Percentiles rank a stretch among this genome's conserved stretches.
phyloP scores from a whole-genome alignment of 2,888 invertebrate genomes.

The Phengaris alcon region DNA sequence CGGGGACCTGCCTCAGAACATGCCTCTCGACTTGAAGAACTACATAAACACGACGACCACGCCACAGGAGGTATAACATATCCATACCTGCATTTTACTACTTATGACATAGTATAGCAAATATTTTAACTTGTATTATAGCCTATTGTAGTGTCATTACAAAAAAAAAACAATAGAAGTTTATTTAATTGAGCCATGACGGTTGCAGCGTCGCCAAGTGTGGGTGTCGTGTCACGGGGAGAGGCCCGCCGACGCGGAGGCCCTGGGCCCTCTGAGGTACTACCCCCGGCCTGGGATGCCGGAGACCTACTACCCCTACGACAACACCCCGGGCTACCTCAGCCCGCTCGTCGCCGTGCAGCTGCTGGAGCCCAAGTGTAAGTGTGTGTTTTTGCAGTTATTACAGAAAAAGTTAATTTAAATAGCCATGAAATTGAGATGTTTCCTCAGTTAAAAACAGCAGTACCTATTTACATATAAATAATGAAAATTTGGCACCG shows the following conservation, averaged over 20 bases:
- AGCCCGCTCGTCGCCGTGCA: conserved; percentile 82
- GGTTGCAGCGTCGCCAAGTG: conserved; percentile 79
- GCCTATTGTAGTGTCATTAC: too few relatives aligned
- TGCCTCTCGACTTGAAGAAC: conserved; percentile 79
- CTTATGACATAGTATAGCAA: too few relatives aligned
- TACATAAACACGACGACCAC: conserved; percentile 52
- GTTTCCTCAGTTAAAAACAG: too few relatives aligned
- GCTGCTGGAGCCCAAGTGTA: conserved; percentile 68
- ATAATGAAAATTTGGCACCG: too few relatives aligned
- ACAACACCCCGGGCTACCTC: conserved; percentile 78
- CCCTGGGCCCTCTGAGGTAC: conserved; percentile 84
- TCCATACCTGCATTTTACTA: not conserved
- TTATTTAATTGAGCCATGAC: too few relatives aligned
- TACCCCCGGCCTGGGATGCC: conserved; percentile 84
- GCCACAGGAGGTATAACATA: conserved; percentile 50
- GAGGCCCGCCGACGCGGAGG: conserved; percentile 86
- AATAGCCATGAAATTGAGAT: too few relatives aligned
- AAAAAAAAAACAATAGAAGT: too few relatives aligned
- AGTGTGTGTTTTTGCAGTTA: too few relatives aligned
- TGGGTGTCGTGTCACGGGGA: conserved; percentile 92
- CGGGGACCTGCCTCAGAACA: conserved; percentile 82
- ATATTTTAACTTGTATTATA: too few relatives aligned
- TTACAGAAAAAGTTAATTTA: too few relatives aligned
- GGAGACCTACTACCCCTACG: conserved; percentile 81
- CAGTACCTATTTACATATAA: too few relatives aligned